These are phyloP conservation scores for Latrodectus geometricus DNA, from an alignment of 1,140 invertebrate species.

Conservation along the genomic window DNA sequence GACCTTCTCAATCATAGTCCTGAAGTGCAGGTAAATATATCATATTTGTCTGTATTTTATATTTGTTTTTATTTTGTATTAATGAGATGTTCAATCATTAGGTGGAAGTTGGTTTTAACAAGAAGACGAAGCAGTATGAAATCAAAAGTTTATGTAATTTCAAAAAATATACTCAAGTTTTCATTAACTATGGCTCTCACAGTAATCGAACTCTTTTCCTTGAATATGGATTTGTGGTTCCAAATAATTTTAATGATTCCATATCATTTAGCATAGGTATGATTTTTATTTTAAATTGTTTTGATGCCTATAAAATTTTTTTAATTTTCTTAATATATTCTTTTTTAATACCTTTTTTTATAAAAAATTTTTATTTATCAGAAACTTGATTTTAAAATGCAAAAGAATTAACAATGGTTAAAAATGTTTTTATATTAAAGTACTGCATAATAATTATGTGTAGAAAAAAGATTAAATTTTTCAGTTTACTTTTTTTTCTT, in stretches of 20 bases:
- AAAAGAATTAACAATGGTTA: too few species aligned
- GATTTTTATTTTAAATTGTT: background rate
- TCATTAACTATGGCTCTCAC: constrained; percentile 82
- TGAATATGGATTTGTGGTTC: constrained; percentile 82
- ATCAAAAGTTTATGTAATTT: constrained; percentile 72
- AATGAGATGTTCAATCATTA: background rate
- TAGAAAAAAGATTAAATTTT: too few species aligned
- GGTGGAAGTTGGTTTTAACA: constrained; percentile 72
- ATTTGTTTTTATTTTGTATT: constrained; percentile 34
- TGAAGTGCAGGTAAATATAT: constrained; percentile 30
- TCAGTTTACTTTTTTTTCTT: too few species aligned
- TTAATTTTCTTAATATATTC: too few species aligned
- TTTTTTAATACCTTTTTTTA: too few species aligned
- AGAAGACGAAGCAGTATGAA: constrained; percentile 71
- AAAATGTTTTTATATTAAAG: too few species aligned
- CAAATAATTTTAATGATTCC: constrained; percentile 75
- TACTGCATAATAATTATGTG: too few species aligned
- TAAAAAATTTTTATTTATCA: too few species aligned
- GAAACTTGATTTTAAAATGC: too few species aligned
- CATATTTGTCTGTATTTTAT: background rate
- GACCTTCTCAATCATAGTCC: constrained; percentile 83
- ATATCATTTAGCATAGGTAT: constrained; percentile 69
- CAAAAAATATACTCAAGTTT: constrained; percentile 75
- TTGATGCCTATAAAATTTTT: too few species aligned
- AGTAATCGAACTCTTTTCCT: constrained; percentile 77